Conservation (phyloP, 2,797 vertebrate genomes). For the Lepus oiostolus region DNA sequence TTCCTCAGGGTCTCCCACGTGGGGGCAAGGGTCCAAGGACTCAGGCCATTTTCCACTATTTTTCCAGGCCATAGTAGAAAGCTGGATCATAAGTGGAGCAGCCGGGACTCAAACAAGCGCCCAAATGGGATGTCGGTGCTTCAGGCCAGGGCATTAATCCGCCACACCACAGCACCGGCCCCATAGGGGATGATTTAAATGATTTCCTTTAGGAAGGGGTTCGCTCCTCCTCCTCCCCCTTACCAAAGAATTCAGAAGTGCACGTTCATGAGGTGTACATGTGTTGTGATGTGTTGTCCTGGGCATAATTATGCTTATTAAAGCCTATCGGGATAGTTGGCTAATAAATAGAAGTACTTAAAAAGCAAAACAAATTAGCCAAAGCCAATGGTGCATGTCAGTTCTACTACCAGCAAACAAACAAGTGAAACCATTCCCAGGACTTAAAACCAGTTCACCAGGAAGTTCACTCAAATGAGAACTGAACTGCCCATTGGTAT, state of each 20-base stretch:
- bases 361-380: not conserved
- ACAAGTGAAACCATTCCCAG: slow-evolving; percentile 37
- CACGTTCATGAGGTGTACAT: not conserved
- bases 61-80: too few relatives aligned
- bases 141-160: too few relatives aligned
- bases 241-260: not conserved
- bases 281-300: not conserved
- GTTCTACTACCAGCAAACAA: slow-evolving; percentile 38
- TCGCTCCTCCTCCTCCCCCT: fast-evolving
- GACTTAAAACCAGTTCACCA: slow-evolving; percentile 16
- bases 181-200: not conserved
- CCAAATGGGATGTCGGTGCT: too few relatives aligned
- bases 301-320: not conserved
- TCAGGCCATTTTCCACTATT: too few relatives aligned
- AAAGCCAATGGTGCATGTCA: slow-evolving; percentile 41
- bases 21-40: too few relatives aligned
- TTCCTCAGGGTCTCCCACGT: too few relatives aligned
- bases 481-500: not conserved
- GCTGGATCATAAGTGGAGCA: too few relatives aligned
- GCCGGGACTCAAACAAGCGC: too few relatives aligned
- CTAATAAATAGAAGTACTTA: slow-evolving; percentile 35
- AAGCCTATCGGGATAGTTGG: not conserved
- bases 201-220: slow-evolving; percentile 13
- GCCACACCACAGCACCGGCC: too few relatives aligned
- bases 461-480: slow-evolving; percentile 18